phyloP scores from a whole-genome alignment of 2,888 invertebrate species.

The Tipula vernalis region DNA sequence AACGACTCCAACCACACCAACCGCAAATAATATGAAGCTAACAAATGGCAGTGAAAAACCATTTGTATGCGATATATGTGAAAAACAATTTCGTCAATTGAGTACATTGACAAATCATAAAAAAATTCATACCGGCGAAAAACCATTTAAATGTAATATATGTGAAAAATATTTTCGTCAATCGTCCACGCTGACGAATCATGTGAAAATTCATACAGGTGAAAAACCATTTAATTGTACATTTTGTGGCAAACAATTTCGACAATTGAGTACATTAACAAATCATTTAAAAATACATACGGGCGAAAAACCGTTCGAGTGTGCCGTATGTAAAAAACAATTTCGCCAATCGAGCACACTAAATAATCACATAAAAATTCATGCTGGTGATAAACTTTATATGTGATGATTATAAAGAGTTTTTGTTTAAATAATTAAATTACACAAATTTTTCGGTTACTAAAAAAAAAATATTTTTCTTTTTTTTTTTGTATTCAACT shows the following conservation, averaged over 20 bases:
- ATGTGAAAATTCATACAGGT: constrained; percentile 36
- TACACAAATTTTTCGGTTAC: background rate
- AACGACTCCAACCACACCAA: background rate
- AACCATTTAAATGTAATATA: constrained; percentile 36
- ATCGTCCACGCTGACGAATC: constrained; percentile 36
- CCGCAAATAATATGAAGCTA: constrained; percentile 10
- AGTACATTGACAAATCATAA: constrained; percentile 37
- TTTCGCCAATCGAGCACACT: constrained; percentile 36
- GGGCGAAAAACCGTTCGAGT: constrained; percentile 36
- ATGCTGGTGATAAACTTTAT: constrained; percentile 36
- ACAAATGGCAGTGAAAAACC: constrained; percentile 27
- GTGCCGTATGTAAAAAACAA: constrained; percentile 36
- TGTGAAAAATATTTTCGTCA: constrained; percentile 37
- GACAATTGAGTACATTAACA: constrained; percentile 35
- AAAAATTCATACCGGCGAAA: constrained; percentile 36
- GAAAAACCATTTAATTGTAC: constrained; percentile 35
- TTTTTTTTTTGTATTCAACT: background rate
- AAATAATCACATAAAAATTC: constrained; percentile 37
- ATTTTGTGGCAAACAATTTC: constrained; percentile 35
- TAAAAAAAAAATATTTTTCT: background rate
- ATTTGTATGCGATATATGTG: constrained; percentile 36
- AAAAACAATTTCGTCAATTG: constrained; percentile 35
- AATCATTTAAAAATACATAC: constrained; percentile 37
- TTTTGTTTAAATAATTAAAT: constrained; percentile 8
- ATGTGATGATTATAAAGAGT: constrained; percentile 10